Base-by-base conservation (phyloP, 2,113 vertebrate genomes). In the Zonotrichia leucophrys region DNA sequence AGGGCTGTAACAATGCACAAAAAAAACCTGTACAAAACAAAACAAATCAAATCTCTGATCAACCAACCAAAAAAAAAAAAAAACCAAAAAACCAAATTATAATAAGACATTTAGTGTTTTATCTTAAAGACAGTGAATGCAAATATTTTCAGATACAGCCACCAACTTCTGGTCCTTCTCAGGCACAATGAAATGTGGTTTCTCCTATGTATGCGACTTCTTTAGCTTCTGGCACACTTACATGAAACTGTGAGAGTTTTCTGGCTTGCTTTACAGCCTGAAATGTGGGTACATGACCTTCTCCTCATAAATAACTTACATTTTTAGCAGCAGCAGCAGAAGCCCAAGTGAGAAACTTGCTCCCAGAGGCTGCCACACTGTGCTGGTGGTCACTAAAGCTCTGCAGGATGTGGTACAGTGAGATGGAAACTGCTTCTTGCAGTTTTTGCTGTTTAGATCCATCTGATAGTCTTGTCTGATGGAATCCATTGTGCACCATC, bases 41-140 rank as follows among this genome's bases (percentile, higher is more conserved):
- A 14, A 11, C 14, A 33, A 47, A 10, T 41, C 41, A 58, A 64
- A 50, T 20, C 15, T 22, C 12, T 27, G 7, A 28, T 58, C 21
- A 42, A 35, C 42, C 12, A 37, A 33, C 8, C 4, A 31, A 74
- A 47, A 70, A 37, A 5, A 0, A 74, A 47, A 70, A 37, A 5
- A 0, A n/a, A n/a, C n/a, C n/a, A n/a, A n/a, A n/a, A n/a, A n/a
- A n/a, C 0, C 15, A 76, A 81, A 55, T 41, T 1, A 41, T 12
- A 46, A 9, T 14, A 66, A 86, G 10, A 16, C 44, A 22, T 60
- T 78, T 47, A 28, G 12, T 30, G 9, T 25, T 86, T 56, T 66
- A 15, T 49, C 42, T 66, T 66, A 79, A 89, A 89, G 31, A 50
- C 10, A n/a, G 13, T 19, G 70, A 82, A 55, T 35, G 4, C 27